phyloP scores from a whole-genome alignment of 2,797 vertebrate species.

The Nothura maculosa region DNA sequence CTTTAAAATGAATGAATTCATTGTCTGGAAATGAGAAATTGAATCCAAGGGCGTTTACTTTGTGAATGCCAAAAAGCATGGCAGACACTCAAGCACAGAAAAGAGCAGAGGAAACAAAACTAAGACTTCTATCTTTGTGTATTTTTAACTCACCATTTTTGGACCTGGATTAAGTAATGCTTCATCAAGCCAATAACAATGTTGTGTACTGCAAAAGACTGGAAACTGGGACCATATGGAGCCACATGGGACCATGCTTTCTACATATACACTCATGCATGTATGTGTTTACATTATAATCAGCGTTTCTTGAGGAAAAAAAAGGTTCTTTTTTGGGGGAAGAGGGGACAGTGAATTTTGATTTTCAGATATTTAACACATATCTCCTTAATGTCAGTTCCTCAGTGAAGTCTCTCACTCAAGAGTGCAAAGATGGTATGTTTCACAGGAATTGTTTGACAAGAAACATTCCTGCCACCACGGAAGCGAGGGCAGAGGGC shows the following conservation, averaged over 20 bases:
- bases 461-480: no score
- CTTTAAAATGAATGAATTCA: background rate
- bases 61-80: background rate
- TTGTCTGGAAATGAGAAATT: background rate
- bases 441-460: rapidly evolving
- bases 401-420: rapidly evolving
- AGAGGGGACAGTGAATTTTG: background rate
- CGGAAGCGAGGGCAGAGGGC: background rate
- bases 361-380: background rate
- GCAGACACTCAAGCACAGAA: background rate
- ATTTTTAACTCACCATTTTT: background rate
- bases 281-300: background rate
- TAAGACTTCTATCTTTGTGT: background rate
- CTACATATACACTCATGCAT: no score
- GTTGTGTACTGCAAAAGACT: background rate
- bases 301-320: background rate
- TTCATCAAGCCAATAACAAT: no score
- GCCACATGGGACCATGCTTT: no score
- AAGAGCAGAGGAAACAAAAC: background rate
- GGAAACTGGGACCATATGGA: background rate
- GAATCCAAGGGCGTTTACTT: background rate
- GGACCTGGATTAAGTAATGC: background rate
- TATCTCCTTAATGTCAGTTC: background rate
- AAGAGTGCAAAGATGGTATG: rapidly evolving
- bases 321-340: background rate